Evolutionary conservation across 2,113 vertebrate species (phyloP), one percentile per base, ranked within the genome.

Genomic region (Melanotaenia duboulayi): DNA sequence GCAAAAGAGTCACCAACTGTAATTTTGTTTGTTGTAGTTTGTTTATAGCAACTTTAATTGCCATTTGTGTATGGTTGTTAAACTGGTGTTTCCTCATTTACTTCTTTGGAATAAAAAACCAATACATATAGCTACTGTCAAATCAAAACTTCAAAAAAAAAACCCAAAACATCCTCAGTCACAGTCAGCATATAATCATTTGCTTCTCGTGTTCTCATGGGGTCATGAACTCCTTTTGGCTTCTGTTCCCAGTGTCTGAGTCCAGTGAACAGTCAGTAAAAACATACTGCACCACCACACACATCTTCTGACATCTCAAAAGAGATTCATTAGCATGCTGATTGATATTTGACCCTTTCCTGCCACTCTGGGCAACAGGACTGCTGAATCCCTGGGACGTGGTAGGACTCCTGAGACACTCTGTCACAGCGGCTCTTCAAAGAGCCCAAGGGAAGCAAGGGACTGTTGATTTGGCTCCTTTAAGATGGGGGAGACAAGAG

Each of bases 61-160:
- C 42, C 71, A 81, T 88, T 65, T 85, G 80, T 87, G 85, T 92
- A 81, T 65, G 54, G 87, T 78, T 65, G 82, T 85, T 88, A 68
- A 80, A 79, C 72, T 74, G 62, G 68, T 92, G 83, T 89, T 81
- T 86, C 76, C 71, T 91, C 81, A 91, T 90, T 90, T 91, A 92
- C 80, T 82, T 89, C 66, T 89, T 90, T 91, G 87, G 91, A 94
- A 94, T 92, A 91, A 93, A 92, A 88, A 92, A 92, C 77, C 67
- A 79, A 87, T 87, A 92, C 81, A 68, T 91, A 85, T 92, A 92
- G 82, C 85, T 87, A 71, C 71, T 75, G 70, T 82, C 25, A 35
- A 81, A 76, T 25, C 28, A 65, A 48, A 66, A 49, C 5, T 46
- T 52, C 40, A 66, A 76, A 40, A 55, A 28, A 40, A 32, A 57